Conservation (phyloP, 1,140 invertebrate genomes). For the Acromyrmex echinatior region DNA sequence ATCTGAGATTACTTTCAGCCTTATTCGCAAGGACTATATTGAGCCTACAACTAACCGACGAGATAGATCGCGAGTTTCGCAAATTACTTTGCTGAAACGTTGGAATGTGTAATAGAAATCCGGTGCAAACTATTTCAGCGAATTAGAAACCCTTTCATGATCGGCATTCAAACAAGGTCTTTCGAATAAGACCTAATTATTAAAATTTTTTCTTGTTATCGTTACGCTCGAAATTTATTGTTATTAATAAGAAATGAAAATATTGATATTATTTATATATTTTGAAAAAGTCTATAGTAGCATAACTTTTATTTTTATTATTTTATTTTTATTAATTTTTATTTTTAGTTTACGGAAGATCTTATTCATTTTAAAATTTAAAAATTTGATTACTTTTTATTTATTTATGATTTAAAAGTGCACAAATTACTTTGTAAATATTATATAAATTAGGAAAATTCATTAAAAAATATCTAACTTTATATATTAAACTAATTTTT, state of each 20-base stretch:
- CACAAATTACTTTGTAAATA: neutral
- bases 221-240: neutral
- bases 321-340: conserved; percentile 8
- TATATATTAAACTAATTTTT: neutral
- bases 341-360: neutral
- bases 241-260: neutral
- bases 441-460: neutral
- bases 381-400: neutral
- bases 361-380: neutral
- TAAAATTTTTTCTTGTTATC: neutral
- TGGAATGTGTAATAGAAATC: neutral
- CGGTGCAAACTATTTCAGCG: neutral
- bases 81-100: conserved; percentile 23
- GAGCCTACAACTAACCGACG: neutral
- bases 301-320: neutral
- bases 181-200: neutral
- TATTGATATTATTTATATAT: neutral
- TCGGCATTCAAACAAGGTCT: conserved; percentile 15
- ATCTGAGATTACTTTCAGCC: conserved; percentile 62
- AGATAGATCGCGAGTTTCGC: conserved; percentile 7
- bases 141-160: conserved; percentile 36
- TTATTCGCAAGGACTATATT: conserved; percentile 17
- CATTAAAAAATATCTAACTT: neutral
- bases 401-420: neutral
- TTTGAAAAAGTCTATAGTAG: neutral